These are phyloP conservation scores for Petroica traversi DNA, from an alignment of 2,113 vertebrate species.

Conservation along the genomic window DNA sequence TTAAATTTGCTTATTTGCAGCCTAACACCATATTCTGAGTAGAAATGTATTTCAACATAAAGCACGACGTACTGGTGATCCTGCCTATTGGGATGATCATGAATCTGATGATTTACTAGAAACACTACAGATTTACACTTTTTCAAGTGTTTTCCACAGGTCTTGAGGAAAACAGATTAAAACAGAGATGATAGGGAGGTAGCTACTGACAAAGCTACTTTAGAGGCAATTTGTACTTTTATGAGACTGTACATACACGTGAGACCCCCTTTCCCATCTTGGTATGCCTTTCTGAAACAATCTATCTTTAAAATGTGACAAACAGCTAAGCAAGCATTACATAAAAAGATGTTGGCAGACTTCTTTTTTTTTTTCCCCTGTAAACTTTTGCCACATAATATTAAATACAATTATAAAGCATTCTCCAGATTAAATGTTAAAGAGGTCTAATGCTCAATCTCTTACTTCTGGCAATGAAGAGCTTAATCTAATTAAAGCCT, in stretches of 20 bases:
- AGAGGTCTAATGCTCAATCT: conserved; percentile 26
- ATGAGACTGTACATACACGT: neutral
- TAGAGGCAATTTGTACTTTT: neutral
- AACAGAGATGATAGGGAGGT: neutral
- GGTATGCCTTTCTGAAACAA: neutral
- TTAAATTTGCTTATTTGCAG: neutral
- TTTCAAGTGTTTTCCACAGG: neutral
- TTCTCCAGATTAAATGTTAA: conserved; percentile 51
- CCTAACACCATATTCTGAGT: neutral
- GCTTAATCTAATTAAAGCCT: conserved; percentile 65
- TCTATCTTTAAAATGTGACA: neutral
- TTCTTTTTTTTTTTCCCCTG: neutral
- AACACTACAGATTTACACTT: neutral
- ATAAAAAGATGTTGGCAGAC: neutral
- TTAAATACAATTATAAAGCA: conserved; percentile 50
- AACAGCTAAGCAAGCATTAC: neutral
- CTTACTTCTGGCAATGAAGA: conserved; percentile 45
- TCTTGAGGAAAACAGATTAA: neutral
- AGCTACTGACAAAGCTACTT: neutral
- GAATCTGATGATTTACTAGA: neutral
- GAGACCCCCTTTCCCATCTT: neutral
- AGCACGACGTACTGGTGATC: neutral
- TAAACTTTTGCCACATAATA: conserved; percentile 2
- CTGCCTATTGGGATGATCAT: neutral
- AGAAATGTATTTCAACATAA: neutral